Percentiles rank a stretch among this genome's conserved stretches.
phyloP scores from a whole-genome alignment of 2,888 invertebrate species.

The Protophormia terraenovae region DNA sequence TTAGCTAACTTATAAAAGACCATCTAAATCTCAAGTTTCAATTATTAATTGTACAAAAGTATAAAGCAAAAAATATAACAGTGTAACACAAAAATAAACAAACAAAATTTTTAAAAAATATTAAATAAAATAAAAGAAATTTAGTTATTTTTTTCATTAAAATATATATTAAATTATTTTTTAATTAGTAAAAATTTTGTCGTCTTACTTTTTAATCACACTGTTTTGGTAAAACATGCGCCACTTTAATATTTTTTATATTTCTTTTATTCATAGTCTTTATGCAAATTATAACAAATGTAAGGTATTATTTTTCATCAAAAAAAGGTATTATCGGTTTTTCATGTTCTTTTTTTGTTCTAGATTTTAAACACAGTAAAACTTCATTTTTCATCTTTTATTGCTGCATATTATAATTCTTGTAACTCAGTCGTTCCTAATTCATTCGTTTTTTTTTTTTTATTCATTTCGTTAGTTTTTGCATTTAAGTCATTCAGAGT shows the following conservation, averaged over 20 bases:
- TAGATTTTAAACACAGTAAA: constrained; percentile 27
- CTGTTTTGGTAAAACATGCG: constrained; percentile 23
- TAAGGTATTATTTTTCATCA: constrained; percentile 48
- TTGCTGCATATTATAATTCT: constrained; percentile 16
- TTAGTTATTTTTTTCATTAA: not conserved
- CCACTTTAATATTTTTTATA: constrained; percentile 19
- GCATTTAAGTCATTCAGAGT: constrained; percentile 29
- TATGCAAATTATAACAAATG: constrained; percentile 59
- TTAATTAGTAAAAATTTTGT: not conserved
- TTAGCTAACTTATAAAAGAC: not conserved
- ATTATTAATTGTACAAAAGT: not conserved
- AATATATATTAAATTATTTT: not conserved
- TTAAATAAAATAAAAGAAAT: not conserved
- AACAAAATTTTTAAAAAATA: not conserved
- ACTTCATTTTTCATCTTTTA: constrained; percentile 50
- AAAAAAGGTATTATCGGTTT: constrained; percentile 23
- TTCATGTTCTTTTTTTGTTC: constrained; percentile 13
- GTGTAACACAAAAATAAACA: not conserved
- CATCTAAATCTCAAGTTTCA: constrained; percentile 21
- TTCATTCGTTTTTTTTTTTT: constrained; percentile 8
- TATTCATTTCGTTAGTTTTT: constrained; percentile 21
- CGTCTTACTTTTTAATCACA: not conserved
- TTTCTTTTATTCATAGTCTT: constrained; percentile 16
- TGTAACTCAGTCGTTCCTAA: constrained; percentile 6
- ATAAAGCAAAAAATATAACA: not conserved